Conservation (phyloP, 1,140 invertebrate species). For the Pseudomyrmex cubaensis region DNA sequence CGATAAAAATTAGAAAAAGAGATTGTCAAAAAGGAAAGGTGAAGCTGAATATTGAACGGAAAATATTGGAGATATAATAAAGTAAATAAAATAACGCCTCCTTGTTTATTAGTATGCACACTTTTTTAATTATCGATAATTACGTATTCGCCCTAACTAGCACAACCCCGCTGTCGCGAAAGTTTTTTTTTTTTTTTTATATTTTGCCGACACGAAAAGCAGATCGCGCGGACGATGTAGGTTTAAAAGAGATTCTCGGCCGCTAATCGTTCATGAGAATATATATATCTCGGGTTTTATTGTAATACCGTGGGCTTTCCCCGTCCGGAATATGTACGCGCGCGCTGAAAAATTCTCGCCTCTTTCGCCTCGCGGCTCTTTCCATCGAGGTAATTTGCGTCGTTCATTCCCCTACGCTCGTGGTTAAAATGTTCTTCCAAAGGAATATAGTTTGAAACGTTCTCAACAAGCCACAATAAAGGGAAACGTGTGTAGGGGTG, state of each 20-base stretch:
- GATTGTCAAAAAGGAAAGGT: conserved; percentile 11
- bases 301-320: conserved; percentile 32
- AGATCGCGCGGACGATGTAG: conserved; percentile 1
- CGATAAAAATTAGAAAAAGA: conserved; percentile 1
- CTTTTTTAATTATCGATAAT: conserved; percentile 56
- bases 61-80: background rate
- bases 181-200: conserved; percentile 35
- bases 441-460: conserved; percentile 45
- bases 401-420: conserved; percentile 2
- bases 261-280: no score
- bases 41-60: conserved; percentile 34
- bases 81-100: background rate
- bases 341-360: conserved; percentile 36
- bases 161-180: conserved; percentile 32
- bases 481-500: background rate
- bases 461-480: conserved; percentile 42
- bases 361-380: conserved; percentile 8
- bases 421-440: conserved; percentile 54
- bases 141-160: conserved; percentile 54
- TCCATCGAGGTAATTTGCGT: conserved; percentile 51
- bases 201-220: conserved; percentile 30
- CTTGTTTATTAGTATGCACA: background rate
- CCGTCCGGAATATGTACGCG: background rate
- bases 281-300: background rate
- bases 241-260: conserved; percentile 58